Conservation (phyloP, 1,140 invertebrate species). For the Aporrectodea caliginosa region DNA sequence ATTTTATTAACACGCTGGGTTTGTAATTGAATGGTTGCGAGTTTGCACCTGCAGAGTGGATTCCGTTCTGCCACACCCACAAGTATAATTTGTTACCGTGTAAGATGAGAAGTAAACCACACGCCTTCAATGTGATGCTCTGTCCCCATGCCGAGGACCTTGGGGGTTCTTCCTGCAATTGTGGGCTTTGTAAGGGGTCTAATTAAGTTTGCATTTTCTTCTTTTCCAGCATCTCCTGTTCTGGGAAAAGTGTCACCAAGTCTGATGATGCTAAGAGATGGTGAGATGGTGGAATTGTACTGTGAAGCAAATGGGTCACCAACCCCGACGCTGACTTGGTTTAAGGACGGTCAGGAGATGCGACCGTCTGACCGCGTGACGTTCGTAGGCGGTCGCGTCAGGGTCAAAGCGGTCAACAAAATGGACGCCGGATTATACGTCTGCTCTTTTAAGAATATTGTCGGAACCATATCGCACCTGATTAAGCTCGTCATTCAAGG, state of each 20-base stretch:
- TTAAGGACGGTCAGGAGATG: constrained; percentile 39
- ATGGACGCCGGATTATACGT: constrained; percentile 93
- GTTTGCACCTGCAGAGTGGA: neutral
- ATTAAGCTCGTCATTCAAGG: constrained; percentile 92
- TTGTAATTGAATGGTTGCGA: no score
- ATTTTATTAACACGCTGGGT: no score
- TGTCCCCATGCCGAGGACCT: no score
- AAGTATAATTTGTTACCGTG: neutral
- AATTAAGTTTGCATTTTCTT: neutral
- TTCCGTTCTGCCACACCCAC: neutral
- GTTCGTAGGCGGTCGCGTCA: constrained; percentile 46
- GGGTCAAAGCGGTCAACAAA: constrained; percentile 79
- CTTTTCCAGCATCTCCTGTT: constrained; percentile 40
- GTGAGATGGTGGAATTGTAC: constrained; percentile 88
- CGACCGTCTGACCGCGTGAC: constrained; percentile 33
- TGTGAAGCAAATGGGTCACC: constrained; percentile 74
- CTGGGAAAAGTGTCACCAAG: constrained; percentile 40
- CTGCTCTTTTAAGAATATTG: constrained; percentile 87
- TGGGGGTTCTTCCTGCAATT: no score
- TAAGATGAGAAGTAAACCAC: neutral
- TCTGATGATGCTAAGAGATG: constrained; percentile 37
- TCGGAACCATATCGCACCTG: constrained; percentile 88
- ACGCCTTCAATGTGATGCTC: neutral
- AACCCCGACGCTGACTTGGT: constrained; percentile 43
- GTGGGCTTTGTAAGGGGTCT: no score